Evolutionary conservation across 2,113 vertebrate genomes (phyloP).

Genomic region (Leptodactylus fuscus): DNA sequence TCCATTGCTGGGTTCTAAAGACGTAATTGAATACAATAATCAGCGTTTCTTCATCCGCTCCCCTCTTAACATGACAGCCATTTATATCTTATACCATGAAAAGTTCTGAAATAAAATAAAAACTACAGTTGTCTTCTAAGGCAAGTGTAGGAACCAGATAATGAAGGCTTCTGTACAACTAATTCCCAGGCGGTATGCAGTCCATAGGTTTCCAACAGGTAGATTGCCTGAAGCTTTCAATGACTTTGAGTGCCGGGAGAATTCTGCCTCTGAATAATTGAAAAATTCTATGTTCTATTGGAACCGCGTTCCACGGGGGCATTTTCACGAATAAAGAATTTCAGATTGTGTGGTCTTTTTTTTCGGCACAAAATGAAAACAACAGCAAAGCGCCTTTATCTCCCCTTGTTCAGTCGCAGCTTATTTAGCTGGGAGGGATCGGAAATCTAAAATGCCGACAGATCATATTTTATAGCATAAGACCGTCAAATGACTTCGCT

Average conservation of each 20-base stretch:
- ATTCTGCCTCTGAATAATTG: slow-evolving; percentile 42
- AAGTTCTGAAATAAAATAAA: no score
- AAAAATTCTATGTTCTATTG: slow-evolving; percentile 25
- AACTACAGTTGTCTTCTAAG: neutral
- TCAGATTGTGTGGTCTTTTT: neutral
- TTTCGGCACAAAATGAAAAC: neutral
- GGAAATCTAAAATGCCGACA: neutral
- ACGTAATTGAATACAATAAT: slow-evolving; percentile 44
- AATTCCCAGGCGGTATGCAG: slow-evolving; percentile 2
- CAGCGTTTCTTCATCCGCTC: slow-evolving; percentile 12
- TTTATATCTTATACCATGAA: neutral
- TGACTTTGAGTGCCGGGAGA: slow-evolving; percentile 26
- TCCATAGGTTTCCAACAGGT: slow-evolving; percentile 39
- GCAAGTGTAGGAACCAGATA: neutral
- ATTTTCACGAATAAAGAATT: neutral
- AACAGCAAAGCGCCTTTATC: neutral
- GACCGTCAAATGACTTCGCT: no score
- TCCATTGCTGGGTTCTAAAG: slow-evolving; percentile 16
- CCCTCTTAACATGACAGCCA: neutral
- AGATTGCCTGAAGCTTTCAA: slow-evolving; percentile 54
- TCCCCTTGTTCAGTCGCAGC: neutral
- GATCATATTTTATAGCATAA: neutral
- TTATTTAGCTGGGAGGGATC: neutral
- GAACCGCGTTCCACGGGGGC: neutral
- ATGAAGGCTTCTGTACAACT: slow-evolving; percentile 28